These are phyloP conservation scores for Onychostoma macrolepis DNA, from an alignment of 2,113 vertebrate species.

Conservation along the genomic window DNA sequence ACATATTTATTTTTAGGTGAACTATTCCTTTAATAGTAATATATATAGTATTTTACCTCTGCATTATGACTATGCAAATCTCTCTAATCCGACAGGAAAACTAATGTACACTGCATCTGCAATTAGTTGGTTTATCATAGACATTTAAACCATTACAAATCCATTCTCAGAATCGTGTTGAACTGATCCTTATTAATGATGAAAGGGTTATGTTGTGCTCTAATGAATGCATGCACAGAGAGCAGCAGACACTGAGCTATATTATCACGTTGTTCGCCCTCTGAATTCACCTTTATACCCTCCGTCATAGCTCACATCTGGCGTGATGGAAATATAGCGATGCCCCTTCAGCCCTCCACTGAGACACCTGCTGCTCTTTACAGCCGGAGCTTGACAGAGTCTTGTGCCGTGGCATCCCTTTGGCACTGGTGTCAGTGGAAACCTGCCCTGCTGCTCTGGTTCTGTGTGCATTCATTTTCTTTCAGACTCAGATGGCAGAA, in stretches of 20 bases:
- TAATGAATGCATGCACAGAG: conserved; percentile 4
- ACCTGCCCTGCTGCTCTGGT: not conserved
- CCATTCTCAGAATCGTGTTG: not conserved
- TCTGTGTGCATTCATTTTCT: not conserved
- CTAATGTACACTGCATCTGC: not conserved
- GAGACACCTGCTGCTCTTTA: conserved; percentile 39
- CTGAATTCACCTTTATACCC: conserved; percentile 12
- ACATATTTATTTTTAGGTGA: too few relatives aligned
- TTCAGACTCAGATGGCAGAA: conserved; percentile 15
- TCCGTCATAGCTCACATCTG: conserved; percentile 24
- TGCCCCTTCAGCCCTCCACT: conserved; percentile 13
- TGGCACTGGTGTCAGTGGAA: conserved; percentile 29
- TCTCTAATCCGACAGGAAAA: not conserved
- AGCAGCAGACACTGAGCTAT: not conserved
- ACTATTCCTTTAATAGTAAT: too few relatives aligned
- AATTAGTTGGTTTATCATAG: not conserved
- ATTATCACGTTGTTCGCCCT: not conserved
- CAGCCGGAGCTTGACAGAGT: conserved; percentile 22
- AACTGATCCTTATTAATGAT: conserved; percentile 22
- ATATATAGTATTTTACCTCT: not conserved
- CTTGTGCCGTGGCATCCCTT: conserved; percentile 1
- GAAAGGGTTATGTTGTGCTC: conserved; percentile 14
- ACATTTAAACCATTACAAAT: not conserved
- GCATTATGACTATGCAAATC: not conserved
- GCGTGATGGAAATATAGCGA: conserved; percentile 18